Percentiles rank a stretch among this genome's conserved stretches.
Conservation (phyloP, 2,888 invertebrate species). For the Timandra comae region DNA sequence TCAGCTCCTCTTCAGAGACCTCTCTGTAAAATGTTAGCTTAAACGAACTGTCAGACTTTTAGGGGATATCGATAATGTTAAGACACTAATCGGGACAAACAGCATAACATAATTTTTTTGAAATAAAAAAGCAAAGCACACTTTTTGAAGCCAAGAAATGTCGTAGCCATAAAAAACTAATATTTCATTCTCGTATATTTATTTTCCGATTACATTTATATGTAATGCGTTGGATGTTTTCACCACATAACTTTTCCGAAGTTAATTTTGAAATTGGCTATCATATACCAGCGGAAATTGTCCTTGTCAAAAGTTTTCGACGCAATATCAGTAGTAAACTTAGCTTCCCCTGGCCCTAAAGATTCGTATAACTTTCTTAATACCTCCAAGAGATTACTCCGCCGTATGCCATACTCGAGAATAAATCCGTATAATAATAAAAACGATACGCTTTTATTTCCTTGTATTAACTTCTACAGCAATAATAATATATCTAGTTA, state of each 20-base stretch:
- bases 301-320: constrained; percentile 57
- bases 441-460: constrained; percentile 63
- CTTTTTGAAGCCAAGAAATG: no score
- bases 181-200: no score
- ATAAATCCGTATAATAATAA: constrained; percentile 63
- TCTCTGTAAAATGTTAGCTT: no score
- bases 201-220: no score
- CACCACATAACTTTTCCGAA: constrained; percentile 6
- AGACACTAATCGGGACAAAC: no score
- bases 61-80: no score
- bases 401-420: constrained; percentile 47
- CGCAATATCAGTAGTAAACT: constrained; percentile 60
- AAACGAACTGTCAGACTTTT: no score
- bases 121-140: no score
- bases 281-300: constrained; percentile 42
- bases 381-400: constrained; percentile 64
- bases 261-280: constrained; percentile 18
- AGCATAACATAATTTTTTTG: no score
- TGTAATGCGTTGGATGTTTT: no score
- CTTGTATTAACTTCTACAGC: constrained; percentile 57
- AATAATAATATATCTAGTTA: constrained; percentile 53
- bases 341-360: constrained; percentile 51
- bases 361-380: constrained; percentile 71
- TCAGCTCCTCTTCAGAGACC: no score
- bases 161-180: no score